Conservation (phyloP, 2,113 vertebrate species). For the Ascaphus truei region DNA sequence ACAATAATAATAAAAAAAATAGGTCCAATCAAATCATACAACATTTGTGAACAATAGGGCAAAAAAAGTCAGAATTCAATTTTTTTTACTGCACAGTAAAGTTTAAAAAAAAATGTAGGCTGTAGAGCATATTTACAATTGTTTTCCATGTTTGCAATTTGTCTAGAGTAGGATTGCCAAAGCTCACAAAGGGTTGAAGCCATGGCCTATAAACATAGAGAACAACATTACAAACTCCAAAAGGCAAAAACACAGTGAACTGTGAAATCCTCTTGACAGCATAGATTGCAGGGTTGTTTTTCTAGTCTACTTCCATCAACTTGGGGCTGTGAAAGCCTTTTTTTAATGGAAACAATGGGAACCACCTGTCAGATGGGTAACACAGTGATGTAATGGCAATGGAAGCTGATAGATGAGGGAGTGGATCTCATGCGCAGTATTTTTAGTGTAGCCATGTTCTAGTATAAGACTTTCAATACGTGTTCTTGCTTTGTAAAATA, state of each 20-base stretch:
- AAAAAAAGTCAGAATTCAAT: neutral
- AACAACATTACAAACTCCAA: constrained; percentile 18
- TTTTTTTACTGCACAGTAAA: neutral
- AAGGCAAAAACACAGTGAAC: constrained; percentile 20
- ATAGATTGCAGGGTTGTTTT: constrained; percentile 9
- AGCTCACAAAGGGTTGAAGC: constrained; percentile 19
- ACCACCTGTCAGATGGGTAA: constrained; percentile 8
- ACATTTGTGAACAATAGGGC: neutral
- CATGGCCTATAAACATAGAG: constrained; percentile 19
- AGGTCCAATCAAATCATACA: neutral
- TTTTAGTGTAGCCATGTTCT: neutral
- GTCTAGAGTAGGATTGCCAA: constrained; percentile 4
- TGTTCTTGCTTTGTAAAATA: neutral
- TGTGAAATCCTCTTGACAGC: constrained; percentile 36
- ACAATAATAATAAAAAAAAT: neutral
- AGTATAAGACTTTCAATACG: neutral
- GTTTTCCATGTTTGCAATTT: constrained; percentile 32
- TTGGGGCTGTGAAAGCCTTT: constrained; percentile 1
- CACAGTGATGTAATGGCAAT: neutral
- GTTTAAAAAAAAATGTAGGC: neutral
- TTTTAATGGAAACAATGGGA: constrained; percentile 6
- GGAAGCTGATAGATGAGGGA: neutral
- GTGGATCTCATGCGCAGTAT: too few relatives aligned
- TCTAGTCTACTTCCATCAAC: constrained; percentile 13
- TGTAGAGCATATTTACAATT: constrained; percentile 13